A percentile compares a stretch with the other conserved stretches of the same genome.
Evolutionary conservation across 2,113 vertebrate species (phyloP).

Genomic region (Embiotoca jacksoni): DNA sequence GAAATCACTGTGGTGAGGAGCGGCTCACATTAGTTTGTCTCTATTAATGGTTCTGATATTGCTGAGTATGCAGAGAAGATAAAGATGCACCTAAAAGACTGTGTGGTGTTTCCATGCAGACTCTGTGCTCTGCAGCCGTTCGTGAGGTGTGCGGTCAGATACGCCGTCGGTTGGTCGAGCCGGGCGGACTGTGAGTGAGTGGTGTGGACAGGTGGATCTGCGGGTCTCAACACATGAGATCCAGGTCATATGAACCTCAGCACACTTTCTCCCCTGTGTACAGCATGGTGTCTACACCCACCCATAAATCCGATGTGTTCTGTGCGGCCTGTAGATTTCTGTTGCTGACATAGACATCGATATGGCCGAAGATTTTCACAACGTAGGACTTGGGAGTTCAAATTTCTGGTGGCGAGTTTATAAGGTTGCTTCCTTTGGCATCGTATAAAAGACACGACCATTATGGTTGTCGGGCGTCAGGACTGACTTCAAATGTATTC

Average conservation of each 20-base stretch:
- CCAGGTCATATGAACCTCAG: slow-evolving; percentile 59
- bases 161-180: neutral
- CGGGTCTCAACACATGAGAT: slow-evolving; percentile 47
- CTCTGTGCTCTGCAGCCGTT: slow-evolving; percentile 8
- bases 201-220: slow-evolving; percentile 64
- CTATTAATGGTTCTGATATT: slow-evolving; percentile 10
- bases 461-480: slow-evolving; percentile 19
- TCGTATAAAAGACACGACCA: too few species aligned
- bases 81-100: slow-evolving; percentile 7
- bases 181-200: slow-evolving; percentile 60
- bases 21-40: slow-evolving; percentile 29
- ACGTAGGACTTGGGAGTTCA: slow-evolving; percentile 37
- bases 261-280: slow-evolving; percentile 79
- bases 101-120: slow-evolving; percentile 27
- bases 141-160: slow-evolving; percentile 31
- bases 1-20: slow-evolving; percentile 5
- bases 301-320: slow-evolving; percentile 54
- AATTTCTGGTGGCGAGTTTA: slow-evolving; percentile 44
- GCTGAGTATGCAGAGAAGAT: neutral
- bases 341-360: slow-evolving; percentile 35
- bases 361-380: slow-evolving; percentile 32
- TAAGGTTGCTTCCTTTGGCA: slow-evolving; percentile 25
- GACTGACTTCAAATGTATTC: slow-evolving; percentile 11
- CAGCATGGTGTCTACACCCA: slow-evolving; percentile 56
- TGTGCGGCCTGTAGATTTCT: slow-evolving; percentile 38